These are phyloP conservation scores for Pseudomyrmex cubaensis DNA, from an alignment of 1,140 invertebrate genomes.

Conservation along the genomic window DNA sequence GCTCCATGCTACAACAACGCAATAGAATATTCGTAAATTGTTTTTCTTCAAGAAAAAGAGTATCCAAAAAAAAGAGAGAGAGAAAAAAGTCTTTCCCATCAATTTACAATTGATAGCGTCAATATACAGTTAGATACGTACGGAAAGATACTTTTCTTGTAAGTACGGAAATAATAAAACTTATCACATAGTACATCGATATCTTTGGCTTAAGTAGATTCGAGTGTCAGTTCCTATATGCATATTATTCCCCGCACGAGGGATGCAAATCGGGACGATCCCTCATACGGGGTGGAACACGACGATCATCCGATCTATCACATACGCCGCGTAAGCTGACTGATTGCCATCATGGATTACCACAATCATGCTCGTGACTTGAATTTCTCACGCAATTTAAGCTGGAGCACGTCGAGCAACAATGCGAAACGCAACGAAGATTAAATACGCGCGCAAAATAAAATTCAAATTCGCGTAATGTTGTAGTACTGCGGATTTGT, in stretches of 20 bases:
- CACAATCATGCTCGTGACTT: constrained; percentile 73
- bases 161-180: not conserved
- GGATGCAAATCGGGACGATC: constrained; percentile 78
- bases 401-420: not conserved
- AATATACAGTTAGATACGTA: too few relatives aligned
- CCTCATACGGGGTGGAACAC: constrained; percentile 64
- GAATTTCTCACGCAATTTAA: constrained; percentile 56
- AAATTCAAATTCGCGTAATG: not conserved
- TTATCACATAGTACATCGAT: constrained; percentile 31
- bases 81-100: too few relatives aligned
- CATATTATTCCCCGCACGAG: constrained; percentile 75
- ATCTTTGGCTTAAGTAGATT: constrained; percentile 50
- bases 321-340: constrained; percentile 67
- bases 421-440: not conserved
- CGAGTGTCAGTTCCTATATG: constrained; percentile 54
- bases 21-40: too few relatives aligned
- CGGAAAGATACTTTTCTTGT: not conserved
- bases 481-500: not conserved
- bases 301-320: constrained; percentile 67
- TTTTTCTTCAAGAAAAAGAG: too few relatives aligned
- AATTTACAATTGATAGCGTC: too few relatives aligned
- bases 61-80: not conserved
- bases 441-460: not conserved
- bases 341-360: constrained; percentile 75
- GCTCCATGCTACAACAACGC: too few relatives aligned